These are phyloP conservation scores for Caenorhabditis panamensis DNA, from an alignment of 2,888 invertebrate species.

Conservation along the genomic window DNA sequence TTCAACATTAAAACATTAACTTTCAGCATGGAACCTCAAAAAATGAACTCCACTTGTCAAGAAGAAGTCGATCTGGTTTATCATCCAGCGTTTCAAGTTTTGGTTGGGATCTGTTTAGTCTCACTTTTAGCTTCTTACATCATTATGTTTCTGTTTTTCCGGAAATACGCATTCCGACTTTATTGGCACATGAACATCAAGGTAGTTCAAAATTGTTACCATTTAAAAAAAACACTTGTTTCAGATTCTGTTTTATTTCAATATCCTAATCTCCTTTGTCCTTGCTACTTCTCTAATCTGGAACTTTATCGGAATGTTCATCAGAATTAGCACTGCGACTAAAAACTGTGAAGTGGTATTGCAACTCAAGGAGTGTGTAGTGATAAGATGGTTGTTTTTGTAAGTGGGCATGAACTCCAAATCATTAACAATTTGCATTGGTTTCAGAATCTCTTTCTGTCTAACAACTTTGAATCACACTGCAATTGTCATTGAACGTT, in stretches of 20 bases:
- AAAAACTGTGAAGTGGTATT: slow-evolving; percentile 5
- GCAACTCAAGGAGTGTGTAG: slow-evolving; percentile 7
- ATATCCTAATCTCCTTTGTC: slow-evolving; percentile 18
- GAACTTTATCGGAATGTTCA: slow-evolving; percentile 23
- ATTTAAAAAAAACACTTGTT: not conserved
- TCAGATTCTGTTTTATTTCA: slow-evolving; percentile 25
- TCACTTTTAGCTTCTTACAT: slow-evolving; percentile 7
- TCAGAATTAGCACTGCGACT: not conserved
- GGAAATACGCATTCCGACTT: slow-evolving; percentile 7
- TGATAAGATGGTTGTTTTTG: slow-evolving; percentile 22
- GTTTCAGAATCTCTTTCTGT: slow-evolving; percentile 24
- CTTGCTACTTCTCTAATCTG: slow-evolving; percentile 5
- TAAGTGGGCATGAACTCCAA: slow-evolving; percentile 1
- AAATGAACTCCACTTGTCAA: slow-evolving; percentile 10
- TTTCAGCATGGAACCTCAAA: not conserved
- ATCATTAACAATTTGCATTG: not conserved
- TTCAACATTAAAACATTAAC: too few relatives aligned
- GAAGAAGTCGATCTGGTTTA: slow-evolving; percentile 12
- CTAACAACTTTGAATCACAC: slow-evolving; percentile 9
- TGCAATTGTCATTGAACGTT: slow-evolving; percentile 20
- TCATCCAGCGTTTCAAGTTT: slow-evolving; percentile 25
- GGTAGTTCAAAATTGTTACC: not conserved
- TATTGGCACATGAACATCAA: slow-evolving; percentile 36
- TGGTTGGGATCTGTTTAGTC: not conserved
- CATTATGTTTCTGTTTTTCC: slow-evolving; percentile 13